Conservation (phyloP, 2,888 invertebrate genomes). For the Suillia variegata region DNA sequence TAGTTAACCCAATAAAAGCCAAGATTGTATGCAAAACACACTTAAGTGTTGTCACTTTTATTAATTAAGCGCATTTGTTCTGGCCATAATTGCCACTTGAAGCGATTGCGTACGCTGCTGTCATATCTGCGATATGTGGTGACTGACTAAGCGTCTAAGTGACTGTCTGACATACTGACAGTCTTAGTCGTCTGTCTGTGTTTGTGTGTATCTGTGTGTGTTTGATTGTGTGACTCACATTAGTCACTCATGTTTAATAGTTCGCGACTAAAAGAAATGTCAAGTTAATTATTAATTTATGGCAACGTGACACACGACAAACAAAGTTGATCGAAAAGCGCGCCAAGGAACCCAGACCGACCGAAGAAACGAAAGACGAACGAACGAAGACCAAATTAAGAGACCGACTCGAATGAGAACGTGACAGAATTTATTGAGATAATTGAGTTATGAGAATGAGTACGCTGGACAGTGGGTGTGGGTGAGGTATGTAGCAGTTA, state of each 20-base stretch:
- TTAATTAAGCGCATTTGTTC: slow-evolving; percentile 7
- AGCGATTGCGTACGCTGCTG: neutral
- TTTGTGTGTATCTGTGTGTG: neutral
- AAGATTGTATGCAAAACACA: no score
- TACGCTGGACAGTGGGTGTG: no score
- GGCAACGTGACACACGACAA: slow-evolving; percentile 49
- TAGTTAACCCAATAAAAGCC: no score
- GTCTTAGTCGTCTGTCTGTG: neutral
- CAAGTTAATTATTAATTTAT: slow-evolving; percentile 54
- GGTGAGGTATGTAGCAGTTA: no score
- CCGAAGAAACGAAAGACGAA: no score
- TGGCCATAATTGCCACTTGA: neutral
- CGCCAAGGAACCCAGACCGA: no score
- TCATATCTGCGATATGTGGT: neutral
- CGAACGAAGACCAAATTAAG: no score
- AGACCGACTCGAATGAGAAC: no score
- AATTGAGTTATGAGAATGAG: no score
- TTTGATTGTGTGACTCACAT: neutral
- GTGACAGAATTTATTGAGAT: no score
- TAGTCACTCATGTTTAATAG: slow-evolving; percentile 21
- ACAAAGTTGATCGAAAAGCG: slow-evolving; percentile 29
- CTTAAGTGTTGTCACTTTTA: slow-evolving; percentile 4
- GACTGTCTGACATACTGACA: no score
- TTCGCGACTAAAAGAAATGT: slow-evolving; percentile 27
- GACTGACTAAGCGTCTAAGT: no score